A percentile compares a stretch with the other conserved stretches of the same genome.
These are phyloP conservation scores for Bradypus variegatus DNA, from an alignment of 2,797 vertebrate species.

Conservation along the genomic window DNA sequence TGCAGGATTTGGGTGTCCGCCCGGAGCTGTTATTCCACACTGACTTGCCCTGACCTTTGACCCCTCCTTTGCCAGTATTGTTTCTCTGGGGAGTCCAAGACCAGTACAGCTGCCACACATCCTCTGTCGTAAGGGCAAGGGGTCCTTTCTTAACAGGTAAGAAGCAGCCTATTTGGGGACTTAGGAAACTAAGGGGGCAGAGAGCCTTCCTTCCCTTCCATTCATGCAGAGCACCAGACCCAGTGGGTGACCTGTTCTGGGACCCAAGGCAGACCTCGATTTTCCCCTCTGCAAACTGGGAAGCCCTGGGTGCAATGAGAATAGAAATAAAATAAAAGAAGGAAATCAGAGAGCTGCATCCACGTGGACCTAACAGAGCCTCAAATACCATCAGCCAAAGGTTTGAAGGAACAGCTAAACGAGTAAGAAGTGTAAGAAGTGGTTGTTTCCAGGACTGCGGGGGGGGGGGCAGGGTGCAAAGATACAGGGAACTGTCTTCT, in stretches of 20 bases:
- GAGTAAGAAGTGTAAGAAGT: neutral
- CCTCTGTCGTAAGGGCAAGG: constrained; percentile 58
- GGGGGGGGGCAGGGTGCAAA: neutral
- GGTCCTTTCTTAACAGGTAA: constrained; percentile 9
- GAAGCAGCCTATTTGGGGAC: constrained; percentile 45
- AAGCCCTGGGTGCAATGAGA: neutral
- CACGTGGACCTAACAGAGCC: neutral
- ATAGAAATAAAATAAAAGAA: neutral
- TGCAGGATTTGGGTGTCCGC: constrained; percentile 49
- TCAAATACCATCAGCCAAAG: neutral
- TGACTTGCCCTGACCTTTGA: constrained; percentile 42
- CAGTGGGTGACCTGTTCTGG: rapidly evolving
- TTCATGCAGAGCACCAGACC: neutral
- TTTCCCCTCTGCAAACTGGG: neutral
- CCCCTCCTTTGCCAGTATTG: constrained; percentile 30
- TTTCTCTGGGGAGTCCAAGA: constrained; percentile 45
- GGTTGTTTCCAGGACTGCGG: too few species aligned
- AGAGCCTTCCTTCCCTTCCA: neutral
- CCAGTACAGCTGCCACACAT: neutral
- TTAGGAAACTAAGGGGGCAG: neutral
- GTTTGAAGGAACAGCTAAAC: neutral
- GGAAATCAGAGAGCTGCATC: neutral
- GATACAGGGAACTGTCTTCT: neutral
- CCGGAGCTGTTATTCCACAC: constrained; percentile 52
- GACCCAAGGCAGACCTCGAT: neutral